Conservation (phyloP, 1,140 invertebrate species). For the Micrasema longulum region DNA sequence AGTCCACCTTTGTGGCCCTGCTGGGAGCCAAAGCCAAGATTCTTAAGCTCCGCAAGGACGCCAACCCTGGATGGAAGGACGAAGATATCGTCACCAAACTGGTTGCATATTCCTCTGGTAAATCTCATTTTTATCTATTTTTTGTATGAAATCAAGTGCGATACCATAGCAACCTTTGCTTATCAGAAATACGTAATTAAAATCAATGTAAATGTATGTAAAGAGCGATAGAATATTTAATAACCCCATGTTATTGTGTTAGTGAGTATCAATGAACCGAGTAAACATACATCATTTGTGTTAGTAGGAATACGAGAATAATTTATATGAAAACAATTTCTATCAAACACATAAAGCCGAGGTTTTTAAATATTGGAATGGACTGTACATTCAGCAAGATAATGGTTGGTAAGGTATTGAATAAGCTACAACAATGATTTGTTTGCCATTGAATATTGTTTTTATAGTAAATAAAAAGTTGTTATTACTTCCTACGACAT, state of each 20-base stretch:
- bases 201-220: not conserved
- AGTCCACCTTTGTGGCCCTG: slow-evolving; percentile 88
- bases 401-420: too few species aligned
- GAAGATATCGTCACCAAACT: slow-evolving; percentile 87
- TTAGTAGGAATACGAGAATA: too few species aligned
- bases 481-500: not conserved
- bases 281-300: not conserved
- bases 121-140: slow-evolving; percentile 55
- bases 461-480: not conserved
- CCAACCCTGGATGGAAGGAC: slow-evolving; percentile 84
- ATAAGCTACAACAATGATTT: too few species aligned
- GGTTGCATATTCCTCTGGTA: slow-evolving; percentile 86
- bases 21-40: slow-evolving; percentile 89
- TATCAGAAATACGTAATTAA: not conserved
- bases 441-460: too few species aligned
- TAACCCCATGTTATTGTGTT: too few species aligned
- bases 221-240: not conserved
- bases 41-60: slow-evolving; percentile 76
- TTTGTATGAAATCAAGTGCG: not conserved
- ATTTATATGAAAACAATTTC: too few species aligned
- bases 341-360: too few species aligned
- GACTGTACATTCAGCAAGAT: too few species aligned
- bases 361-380: too few species aligned
- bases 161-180: not conserved
- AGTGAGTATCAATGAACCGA: not conserved